These are phyloP conservation scores for Betta splendens DNA, from an alignment of 2,797 vertebrate species.

Conservation along the genomic window DNA sequence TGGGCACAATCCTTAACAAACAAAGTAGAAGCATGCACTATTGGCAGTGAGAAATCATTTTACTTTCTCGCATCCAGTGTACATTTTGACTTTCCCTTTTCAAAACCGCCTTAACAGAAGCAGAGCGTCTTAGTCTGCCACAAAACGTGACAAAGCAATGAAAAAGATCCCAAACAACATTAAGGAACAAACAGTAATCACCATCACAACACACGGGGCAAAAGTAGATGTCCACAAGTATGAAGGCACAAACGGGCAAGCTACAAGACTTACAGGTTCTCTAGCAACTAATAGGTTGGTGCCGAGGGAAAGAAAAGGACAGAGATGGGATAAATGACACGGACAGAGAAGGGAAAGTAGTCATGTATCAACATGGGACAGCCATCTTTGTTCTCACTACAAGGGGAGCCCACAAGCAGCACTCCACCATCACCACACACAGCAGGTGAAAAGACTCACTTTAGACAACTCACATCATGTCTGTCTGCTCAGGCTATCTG, in stretches of 20 bases:
- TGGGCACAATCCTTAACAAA: constrained; percentile 67
- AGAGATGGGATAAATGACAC: constrained; percentile 83
- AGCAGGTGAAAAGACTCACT: constrained; percentile 99
- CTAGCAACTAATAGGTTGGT: constrained; percentile 88
- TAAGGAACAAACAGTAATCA: constrained; percentile 81
- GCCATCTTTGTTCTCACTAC: constrained; percentile 94
- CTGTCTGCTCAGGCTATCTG: constrained; percentile 99
- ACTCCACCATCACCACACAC: constrained; percentile 97
- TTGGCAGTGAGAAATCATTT: constrained; percentile 66
- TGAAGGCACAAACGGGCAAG: constrained; percentile 93
- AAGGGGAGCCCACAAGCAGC: constrained; percentile 93
- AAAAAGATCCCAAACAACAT: constrained; percentile 98
- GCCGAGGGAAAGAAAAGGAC: constrained; percentile 81
- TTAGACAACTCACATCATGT: constrained; percentile 99
- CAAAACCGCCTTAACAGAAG: constrained; percentile 38
- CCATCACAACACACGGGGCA: constrained; percentile 86
- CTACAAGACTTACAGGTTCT: constrained; percentile 87
- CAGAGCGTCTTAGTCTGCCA: constrained; percentile 66
- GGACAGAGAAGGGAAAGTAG: constrained; percentile 86
- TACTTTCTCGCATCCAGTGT: constrained; percentile 67
- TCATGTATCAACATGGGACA: constrained; percentile 89
- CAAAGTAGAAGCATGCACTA: constrained; percentile 60
- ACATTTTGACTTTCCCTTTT: constrained; percentile 52
- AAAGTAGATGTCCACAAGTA: constrained; percentile 86
- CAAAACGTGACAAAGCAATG: constrained; percentile 84